phyloP scores from a whole-genome alignment of 2,888 invertebrate species.

The Cancer borealis region DNA sequence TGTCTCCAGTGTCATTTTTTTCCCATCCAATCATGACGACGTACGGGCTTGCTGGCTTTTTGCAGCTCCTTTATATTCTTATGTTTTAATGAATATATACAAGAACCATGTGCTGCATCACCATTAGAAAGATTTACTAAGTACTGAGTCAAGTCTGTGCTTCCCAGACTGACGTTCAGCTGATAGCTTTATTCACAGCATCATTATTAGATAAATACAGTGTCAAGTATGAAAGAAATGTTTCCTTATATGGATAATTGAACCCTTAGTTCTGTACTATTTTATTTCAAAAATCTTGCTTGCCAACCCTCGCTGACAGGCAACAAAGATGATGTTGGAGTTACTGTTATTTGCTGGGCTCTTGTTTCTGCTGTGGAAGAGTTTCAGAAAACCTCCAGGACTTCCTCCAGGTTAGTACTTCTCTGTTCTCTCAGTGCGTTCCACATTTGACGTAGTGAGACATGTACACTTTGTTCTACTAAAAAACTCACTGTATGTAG shows the following conservation, averaged over 20 bases:
- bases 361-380: neutral
- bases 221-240: neutral
- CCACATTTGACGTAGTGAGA: neutral
- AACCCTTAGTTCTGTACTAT: neutral
- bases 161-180: too few relatives aligned
- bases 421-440: neutral
- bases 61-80: too few relatives aligned
- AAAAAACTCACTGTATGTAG: too few relatives aligned
- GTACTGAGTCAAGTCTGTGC: too few relatives aligned
- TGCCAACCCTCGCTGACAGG: neutral
- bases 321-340: neutral
- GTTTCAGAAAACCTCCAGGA: neutral
- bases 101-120: too few relatives aligned
- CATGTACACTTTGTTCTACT: neutral
- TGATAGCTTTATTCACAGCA: too few relatives aligned
- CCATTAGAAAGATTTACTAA: too few relatives aligned
- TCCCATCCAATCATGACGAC: too few relatives aligned
- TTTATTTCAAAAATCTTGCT: neutral
- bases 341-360: neutral
- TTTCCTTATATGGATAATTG: neutral
- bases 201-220: too few relatives aligned
- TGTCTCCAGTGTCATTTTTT: too few relatives aligned
- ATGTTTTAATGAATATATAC: too few relatives aligned
- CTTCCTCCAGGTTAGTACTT: neutral
- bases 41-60: too few relatives aligned